These are phyloP conservation scores for Wiebesia pumilae DNA, from an alignment of 1,140 invertebrate species.

Conservation along the genomic window DNA sequence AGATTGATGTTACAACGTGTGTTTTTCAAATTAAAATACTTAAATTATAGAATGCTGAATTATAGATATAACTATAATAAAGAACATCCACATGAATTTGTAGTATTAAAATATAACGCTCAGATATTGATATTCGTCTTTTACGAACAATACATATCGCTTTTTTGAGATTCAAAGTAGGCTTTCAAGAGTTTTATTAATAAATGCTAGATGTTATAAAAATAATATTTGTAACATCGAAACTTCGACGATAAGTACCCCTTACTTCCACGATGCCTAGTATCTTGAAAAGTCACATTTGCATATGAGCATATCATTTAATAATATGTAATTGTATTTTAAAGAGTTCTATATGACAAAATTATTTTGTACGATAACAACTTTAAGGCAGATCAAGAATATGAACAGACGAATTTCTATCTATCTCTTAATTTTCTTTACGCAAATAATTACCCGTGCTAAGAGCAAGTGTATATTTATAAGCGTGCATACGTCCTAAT, in stretches of 20 bases:
- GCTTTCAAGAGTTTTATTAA: neutral
- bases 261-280: neutral
- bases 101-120: neutral
- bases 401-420: neutral
- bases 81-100: neutral
- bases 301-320: neutral
- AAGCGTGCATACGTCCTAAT: neutral
- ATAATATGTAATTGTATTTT: neutral
- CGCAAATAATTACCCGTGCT: neutral
- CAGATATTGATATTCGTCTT: neutral
- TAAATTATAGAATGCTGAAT: neutral
- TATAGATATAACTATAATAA: neutral
- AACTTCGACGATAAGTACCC: neutral
- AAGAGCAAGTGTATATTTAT: neutral
- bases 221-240: neutral
- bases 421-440: neutral
- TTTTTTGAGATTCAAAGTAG: neutral
- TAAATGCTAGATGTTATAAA: neutral
- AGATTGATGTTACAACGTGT: neutral
- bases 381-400: neutral
- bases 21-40: too few relatives aligned
- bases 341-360: neutral
- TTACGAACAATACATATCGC: neutral
- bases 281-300: neutral
- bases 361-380: neutral